Conservation (phyloP, 2,888 invertebrate species). For the Amphipyra berbera region DNA sequence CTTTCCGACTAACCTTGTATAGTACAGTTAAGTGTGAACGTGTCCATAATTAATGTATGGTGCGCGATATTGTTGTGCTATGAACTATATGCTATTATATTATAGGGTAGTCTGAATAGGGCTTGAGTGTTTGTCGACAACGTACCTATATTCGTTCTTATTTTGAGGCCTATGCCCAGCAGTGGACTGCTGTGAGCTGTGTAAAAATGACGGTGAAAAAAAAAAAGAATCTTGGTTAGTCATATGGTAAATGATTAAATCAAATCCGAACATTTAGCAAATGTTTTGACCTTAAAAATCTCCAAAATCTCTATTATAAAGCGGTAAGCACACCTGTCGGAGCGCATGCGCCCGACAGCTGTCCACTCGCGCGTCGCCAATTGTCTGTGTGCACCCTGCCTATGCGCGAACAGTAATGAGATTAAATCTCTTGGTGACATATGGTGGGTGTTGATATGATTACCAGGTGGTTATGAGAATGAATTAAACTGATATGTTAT, state of each 20-base stretch:
- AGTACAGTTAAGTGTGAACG: too few species aligned
- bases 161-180: too few species aligned
- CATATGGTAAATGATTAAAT: constrained; percentile 4
- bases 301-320: constrained; percentile 22
- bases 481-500: constrained; percentile 25
- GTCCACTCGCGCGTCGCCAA: constrained; percentile 51
- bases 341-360: constrained; percentile 61
- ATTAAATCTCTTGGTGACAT: constrained; percentile 67
- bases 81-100: too few species aligned
- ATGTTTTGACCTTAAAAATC: constrained; percentile 13
- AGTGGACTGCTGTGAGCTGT: too few species aligned
- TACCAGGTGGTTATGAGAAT: constrained; percentile 51
- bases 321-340: constrained; percentile 63
- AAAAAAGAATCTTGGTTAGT: too few species aligned
- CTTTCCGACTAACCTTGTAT: too few species aligned
- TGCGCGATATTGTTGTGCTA: too few species aligned
- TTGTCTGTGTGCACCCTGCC: constrained; percentile 57
- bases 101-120: too few species aligned
- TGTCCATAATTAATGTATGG: too few species aligned
- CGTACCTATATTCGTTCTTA: too few species aligned
- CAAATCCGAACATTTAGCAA: not conserved
- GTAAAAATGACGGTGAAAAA: too few species aligned
- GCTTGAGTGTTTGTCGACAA: too few species aligned
- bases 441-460: constrained; percentile 56
- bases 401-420: constrained; percentile 57